phyloP scores from a whole-genome alignment of 2,797 vertebrate genomes.

The Eospalax fontanierii region DNA sequence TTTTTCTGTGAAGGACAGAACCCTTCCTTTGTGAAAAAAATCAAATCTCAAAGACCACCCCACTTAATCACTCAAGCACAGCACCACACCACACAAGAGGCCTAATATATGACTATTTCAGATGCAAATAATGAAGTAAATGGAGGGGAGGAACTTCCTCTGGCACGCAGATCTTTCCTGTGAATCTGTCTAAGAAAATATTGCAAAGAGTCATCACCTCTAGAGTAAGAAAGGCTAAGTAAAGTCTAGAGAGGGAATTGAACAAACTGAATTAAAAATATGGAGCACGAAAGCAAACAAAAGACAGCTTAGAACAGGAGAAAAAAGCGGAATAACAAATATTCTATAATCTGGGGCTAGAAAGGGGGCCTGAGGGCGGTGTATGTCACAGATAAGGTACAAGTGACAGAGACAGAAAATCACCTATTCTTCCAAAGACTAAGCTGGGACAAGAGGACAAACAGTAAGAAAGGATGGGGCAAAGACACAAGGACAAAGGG shows the following conservation, averaged over 20 bases:
- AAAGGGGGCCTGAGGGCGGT: slow-evolving; percentile 18
- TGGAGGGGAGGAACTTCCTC: slow-evolving; percentile 21
- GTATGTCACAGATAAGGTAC: slow-evolving; percentile 41
- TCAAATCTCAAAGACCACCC: slow-evolving; percentile 49
- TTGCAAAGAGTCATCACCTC: slow-evolving; percentile 45
- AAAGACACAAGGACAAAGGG: neutral
- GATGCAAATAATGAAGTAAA: slow-evolving; percentile 63
- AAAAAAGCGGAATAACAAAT: slow-evolving; percentile 56
- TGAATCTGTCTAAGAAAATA: slow-evolving; percentile 60
- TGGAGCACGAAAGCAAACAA: slow-evolving; percentile 44
- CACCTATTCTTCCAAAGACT: slow-evolving; percentile 51
- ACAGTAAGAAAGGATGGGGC: neutral
- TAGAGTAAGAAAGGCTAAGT: slow-evolving; percentile 29
- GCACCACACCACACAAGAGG: slow-evolving; percentile 24
- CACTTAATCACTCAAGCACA: slow-evolving; percentile 48
- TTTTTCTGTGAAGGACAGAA: slow-evolving; percentile 50
- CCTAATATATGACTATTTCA: slow-evolving; percentile 4
- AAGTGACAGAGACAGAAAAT: slow-evolving; percentile 54
- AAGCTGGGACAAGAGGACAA: neutral
- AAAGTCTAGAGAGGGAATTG: slow-evolving; percentile 31
- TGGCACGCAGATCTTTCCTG: slow-evolving; percentile 28
- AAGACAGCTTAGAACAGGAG: slow-evolving; percentile 35
- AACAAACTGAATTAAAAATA: slow-evolving; percentile 70
- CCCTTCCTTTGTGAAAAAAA: slow-evolving; percentile 45
- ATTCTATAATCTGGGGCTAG: slow-evolving; percentile 17